Conservation (phyloP, 35 echinoderm and acorn worm species). For the Apostichopus californicus region DNA sequence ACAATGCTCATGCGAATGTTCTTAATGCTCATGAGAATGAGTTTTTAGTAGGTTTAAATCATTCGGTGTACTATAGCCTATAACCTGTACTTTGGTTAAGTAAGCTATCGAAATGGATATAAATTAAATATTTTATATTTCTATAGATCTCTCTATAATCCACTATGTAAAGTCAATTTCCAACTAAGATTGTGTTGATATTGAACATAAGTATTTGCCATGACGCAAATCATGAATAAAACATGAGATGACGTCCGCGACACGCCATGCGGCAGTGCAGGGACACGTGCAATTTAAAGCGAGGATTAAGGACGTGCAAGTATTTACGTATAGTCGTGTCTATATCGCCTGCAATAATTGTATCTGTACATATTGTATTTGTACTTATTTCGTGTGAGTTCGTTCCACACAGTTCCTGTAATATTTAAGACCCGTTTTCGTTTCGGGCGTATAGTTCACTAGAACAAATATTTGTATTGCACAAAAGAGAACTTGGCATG, state of each 20-base stretch:
- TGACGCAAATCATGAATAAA: conserved; percentile 39
- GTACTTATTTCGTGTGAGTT: no score
- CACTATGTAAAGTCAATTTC: neutral
- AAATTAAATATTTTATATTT: neutral
- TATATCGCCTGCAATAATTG: no score
- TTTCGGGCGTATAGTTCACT: no score
- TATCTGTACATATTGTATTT: no score
- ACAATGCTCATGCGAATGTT: no score
- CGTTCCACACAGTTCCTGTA: no score
- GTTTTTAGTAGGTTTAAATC: no score
- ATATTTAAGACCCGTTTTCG: no score
- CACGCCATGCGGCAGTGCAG: neutral
- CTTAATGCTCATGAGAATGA: no score
- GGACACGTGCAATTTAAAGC: neutral
- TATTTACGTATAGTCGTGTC: neutral
- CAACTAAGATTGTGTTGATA: neutral
- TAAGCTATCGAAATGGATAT: neutral
- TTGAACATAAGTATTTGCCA: conserved; percentile 9
- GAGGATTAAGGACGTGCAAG: neutral
- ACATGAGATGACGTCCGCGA: conserved; percentile 3
- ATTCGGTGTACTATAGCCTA: no score
- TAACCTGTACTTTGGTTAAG: neutral
- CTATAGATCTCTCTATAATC: neutral
- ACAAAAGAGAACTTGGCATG: no score
- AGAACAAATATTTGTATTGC: no score